Conservation (phyloP, 2,113 vertebrate species). For the Channa argus region DNA sequence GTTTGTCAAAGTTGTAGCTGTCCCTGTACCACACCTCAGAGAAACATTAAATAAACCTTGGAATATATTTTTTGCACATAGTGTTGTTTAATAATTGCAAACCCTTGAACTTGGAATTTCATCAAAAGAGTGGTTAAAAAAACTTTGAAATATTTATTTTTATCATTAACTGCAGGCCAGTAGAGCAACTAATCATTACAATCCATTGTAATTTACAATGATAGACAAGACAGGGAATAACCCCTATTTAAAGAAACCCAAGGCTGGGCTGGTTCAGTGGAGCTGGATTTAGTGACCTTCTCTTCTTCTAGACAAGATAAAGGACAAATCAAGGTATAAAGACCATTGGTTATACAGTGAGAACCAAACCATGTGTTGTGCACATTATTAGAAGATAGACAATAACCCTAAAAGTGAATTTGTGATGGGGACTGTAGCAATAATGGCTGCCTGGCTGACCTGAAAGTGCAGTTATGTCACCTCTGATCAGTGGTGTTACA, state of each 20-base stretch:
- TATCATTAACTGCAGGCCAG: too few relatives aligned
- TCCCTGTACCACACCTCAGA: too few relatives aligned
- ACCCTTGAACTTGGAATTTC: too few relatives aligned
- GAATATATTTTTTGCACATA: too few relatives aligned
- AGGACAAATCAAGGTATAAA: constrained; percentile 36
- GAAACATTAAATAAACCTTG: too few relatives aligned
- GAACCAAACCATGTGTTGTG: constrained; percentile 24
- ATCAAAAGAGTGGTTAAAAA: too few relatives aligned
- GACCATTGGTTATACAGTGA: constrained; percentile 27
- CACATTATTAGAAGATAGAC: constrained; percentile 47
- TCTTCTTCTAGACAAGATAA: constrained; percentile 14
- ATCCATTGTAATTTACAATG: too few relatives aligned
- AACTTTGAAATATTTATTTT: too few relatives aligned
- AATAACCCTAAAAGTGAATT: constrained; percentile 72
- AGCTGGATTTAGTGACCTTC: not conserved
- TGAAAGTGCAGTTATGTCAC: constrained; percentile 68
- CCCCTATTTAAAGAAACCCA: not conserved
- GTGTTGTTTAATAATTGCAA: too few relatives aligned
- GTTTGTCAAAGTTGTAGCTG: too few relatives aligned
- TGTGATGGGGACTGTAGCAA: constrained; percentile 52
- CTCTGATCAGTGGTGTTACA: constrained; percentile 80
- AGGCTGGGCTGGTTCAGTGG: not conserved
- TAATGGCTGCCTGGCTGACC: constrained; percentile 69
- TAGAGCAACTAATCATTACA: too few relatives aligned
- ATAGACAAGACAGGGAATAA: too few relatives aligned